Evolutionary conservation across 2,113 vertebrate species (phyloP).

Genomic region (Sceloporus tristichus): DNA sequence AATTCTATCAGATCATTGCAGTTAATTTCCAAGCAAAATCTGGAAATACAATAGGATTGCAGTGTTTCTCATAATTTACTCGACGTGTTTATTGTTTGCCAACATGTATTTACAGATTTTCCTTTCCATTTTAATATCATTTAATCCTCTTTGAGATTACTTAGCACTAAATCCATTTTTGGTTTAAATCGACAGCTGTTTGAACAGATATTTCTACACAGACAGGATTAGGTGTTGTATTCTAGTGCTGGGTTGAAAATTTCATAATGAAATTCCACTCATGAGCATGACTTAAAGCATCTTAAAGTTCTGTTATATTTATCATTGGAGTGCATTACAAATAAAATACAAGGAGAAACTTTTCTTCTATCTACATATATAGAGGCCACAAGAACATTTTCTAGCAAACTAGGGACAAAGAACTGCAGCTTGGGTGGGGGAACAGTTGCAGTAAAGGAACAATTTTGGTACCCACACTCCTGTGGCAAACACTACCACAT

Average conservation of each 20-base stretch:
- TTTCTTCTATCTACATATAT: not conserved
- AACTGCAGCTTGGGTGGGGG: too few relatives aligned
- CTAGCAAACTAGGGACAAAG: not conserved
- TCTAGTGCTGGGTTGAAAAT: not conserved
- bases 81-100: slow-evolving; percentile 21
- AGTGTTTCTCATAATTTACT: not conserved
- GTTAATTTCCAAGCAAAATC: not conserved
- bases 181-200: not conserved
- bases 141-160: slow-evolving; percentile 24
- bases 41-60: not conserved
- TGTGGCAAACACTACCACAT: too few relatives aligned
- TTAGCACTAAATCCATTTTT: slow-evolving; percentile 21
- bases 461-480: too few relatives aligned
- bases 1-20: not conserved
- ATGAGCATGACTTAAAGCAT: slow-evolving; percentile 3
- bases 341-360: not conserved
- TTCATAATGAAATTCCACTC: slow-evolving; percentile 18
- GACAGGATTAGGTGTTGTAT: slow-evolving; percentile 12
- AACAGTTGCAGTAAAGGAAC: too few relatives aligned
- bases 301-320: not conserved
- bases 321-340: slow-evolving; percentile 2
- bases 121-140: slow-evolving; percentile 16
- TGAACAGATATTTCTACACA: not conserved
- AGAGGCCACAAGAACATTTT: not conserved
- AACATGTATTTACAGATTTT: slow-evolving; percentile 26